Percentiles rank a stretch among this genome's conserved stretches.
These are phyloP conservation scores for Patella ulyssiponensis DNA, from an alignment of 2,888 invertebrate species.

Conservation along the genomic window DNA sequence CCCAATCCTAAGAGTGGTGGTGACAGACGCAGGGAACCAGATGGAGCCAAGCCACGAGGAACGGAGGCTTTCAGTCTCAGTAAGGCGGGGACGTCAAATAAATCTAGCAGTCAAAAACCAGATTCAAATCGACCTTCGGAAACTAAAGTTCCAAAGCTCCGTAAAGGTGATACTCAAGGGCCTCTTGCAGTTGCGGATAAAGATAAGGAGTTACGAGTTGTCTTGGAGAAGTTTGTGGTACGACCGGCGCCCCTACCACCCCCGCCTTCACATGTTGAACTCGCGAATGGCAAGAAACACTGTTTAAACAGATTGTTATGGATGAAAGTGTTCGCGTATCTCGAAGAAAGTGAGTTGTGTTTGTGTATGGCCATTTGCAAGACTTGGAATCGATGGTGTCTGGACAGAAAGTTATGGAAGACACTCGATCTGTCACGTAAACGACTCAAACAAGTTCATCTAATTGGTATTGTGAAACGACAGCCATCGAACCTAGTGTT, in stretches of 20 bases:
- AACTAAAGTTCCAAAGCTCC: neutral
- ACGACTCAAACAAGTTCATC: constrained; percentile 80
- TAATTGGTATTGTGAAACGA: constrained; percentile 88
- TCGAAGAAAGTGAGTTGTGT: constrained; percentile 76
- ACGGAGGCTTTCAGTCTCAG: neutral
- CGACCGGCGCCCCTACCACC: constrained; percentile 64
- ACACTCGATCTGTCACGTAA: constrained; percentile 83
- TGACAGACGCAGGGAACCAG: neutral
- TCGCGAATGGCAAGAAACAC: constrained; percentile 52
- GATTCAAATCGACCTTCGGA: neutral
- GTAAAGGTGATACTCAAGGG: constrained; percentile 3
- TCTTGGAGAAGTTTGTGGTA: constrained; percentile 56
- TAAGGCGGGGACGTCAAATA: neutral
- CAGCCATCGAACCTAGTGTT: constrained; percentile 89
- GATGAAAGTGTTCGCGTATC: constrained; percentile 72
- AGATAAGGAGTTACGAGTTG: constrained; percentile 36
- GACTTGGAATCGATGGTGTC: constrained; percentile 87
- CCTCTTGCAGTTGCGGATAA: constrained; percentile 14
- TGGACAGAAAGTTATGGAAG: constrained; percentile 89
- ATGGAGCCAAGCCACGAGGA: neutral
- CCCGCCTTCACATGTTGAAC: constrained; percentile 56
- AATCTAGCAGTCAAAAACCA: neutral
- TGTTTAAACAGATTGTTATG: constrained; percentile 68
- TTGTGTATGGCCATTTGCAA: constrained; percentile 83
- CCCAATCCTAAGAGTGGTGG: neutral